Base-by-base conservation (phyloP, 2,888 invertebrate genomes). In the Chrysolina haemoptera region DNA sequence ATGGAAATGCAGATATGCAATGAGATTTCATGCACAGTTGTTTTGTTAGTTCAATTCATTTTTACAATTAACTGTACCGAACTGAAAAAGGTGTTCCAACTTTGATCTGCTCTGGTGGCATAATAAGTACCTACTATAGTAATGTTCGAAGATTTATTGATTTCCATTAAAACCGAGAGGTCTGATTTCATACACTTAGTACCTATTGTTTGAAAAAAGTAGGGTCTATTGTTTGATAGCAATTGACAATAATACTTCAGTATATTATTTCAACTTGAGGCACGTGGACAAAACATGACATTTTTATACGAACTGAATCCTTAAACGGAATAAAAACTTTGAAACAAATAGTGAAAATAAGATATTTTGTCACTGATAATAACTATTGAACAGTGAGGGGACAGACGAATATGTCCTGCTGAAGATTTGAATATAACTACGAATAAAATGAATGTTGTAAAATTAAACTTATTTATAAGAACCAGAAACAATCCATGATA, bases 221-320 rank as follows among this genome's bases (percentile, higher is more conserved):
- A 59, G 35, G 27, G 14, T 59, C 59, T 59, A 27, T 59, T 59
- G 59, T 59, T 59, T 22, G 35, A 35, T 53, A 20, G n/a, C 59
- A 59, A 27, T 35, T 35, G 11, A 22, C 22, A 22, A 59, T 14
- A 27, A 59, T 27, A 16, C 12, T 27, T 16, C n/a, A n/a, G 27
- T 59, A 22, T 6, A 59, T 59, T 59, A 27, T 59, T 59, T 27
- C 18, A 35, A 59, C 59, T 12, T 59, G 11, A 16, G 2, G 59
- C 59, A 59, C 59, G 59, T 59, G 59, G 35, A 59, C 59, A 14
- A n/a, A n/a, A 59, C 27, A 27, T 14, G 27, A 20, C 14, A 11
- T 53, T 20, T 53, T 59, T 14, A n/a, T n/a, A 16, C 10, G 1
- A 27, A 59, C 14, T 35, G 35, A 14, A 59, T 22, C 11, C 20